Conservation (phyloP, 1,140 invertebrate genomes). For the Drosophila pseudoobscura region DNA sequence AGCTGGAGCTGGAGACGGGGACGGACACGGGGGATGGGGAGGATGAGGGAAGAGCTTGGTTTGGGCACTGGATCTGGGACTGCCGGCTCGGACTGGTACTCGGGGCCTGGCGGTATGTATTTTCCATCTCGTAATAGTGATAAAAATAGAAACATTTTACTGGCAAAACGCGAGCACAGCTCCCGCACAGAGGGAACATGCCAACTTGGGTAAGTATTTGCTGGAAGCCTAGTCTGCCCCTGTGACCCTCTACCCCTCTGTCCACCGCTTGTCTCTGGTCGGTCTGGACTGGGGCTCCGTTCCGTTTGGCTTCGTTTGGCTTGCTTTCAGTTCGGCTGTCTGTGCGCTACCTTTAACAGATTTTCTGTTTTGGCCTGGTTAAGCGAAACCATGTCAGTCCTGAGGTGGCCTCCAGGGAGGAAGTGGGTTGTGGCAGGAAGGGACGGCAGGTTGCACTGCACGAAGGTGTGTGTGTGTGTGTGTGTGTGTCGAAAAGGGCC, state of each 20-base stretch:
- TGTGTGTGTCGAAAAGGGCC: too few species aligned
- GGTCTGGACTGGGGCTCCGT: too few species aligned
- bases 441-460: background rate
- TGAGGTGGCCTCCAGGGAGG: conserved; percentile 35
- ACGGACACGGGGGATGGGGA: background rate
- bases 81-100: background rate
- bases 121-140: conserved; percentile 75
- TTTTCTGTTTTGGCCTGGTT: conserved; percentile 50
- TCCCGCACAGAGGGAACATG: conserved; percentile 44
- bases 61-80: conserved; percentile 20
- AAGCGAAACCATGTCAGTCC: conserved; percentile 70
- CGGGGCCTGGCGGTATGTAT: background rate
- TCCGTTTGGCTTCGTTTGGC: conserved; percentile 21
- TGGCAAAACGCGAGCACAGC: conserved; percentile 33
- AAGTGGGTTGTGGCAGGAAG: conserved; percentile 6
- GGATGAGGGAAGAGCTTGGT: conserved; percentile 4
- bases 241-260: too few species aligned
- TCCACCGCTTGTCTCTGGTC: too few species aligned
- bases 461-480: too few species aligned
- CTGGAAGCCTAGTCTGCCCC: conserved; percentile 6
- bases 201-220: conserved; percentile 51
- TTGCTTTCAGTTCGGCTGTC: conserved; percentile 29
- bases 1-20: background rate
- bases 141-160: conserved; percentile 78
- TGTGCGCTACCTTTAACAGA: conserved; percentile 70